phyloP scores from a whole-genome alignment of 2,113 vertebrate genomes.

The Pteronura brasiliensis region DNA sequence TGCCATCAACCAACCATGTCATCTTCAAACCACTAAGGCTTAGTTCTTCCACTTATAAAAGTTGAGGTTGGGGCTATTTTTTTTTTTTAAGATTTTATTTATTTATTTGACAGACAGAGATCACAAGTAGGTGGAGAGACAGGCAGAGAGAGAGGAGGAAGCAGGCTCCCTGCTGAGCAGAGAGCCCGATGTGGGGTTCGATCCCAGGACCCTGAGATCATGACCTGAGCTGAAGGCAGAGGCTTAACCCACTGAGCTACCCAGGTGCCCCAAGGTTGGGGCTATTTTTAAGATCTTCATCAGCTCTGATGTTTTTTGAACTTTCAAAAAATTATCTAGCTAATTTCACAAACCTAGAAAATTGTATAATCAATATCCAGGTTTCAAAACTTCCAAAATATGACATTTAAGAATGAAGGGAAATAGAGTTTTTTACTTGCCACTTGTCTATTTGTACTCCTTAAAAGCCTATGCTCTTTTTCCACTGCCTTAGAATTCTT shows the following conservation, averaged over 20 bases:
- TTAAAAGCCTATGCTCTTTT: background rate
- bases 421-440: background rate
- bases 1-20: background rate
- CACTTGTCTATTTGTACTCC: background rate
- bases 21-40: background rate
- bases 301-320: background rate
- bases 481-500: background rate
- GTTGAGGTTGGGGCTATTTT: background rate
- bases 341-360: background rate
- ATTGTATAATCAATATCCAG: background rate
- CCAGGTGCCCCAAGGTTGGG: background rate
- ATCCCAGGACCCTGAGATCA: too few relatives aligned
- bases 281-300: background rate
- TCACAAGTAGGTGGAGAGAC: too few relatives aligned
- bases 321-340: background rate
- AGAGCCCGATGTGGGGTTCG: too few relatives aligned
- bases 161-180: too few relatives aligned
- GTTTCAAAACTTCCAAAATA: background rate
- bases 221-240: too few relatives aligned
- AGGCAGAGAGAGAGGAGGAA: too few relatives aligned
- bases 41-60: background rate
- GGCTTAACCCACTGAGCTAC: too few relatives aligned
- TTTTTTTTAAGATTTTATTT: background rate
- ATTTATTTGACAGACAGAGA: too few relatives aligned
- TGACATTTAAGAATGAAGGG: background rate